Evolutionary conservation across 2,797 vertebrate genomes (phyloP).

Genomic region (Spheniscus humboldti): DNA sequence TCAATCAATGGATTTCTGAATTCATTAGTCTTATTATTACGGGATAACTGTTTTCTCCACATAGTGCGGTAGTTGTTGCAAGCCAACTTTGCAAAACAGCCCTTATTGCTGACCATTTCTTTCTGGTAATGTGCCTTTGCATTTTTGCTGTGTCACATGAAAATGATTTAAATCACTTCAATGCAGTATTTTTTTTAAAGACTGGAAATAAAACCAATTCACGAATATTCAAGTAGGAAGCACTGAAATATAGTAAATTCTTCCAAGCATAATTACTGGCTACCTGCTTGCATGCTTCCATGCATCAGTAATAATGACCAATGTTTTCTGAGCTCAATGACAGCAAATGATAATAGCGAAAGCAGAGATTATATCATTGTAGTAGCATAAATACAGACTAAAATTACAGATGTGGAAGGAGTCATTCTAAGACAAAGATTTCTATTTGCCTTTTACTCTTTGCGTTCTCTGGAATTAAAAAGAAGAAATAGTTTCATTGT

Average conservation of each 20-base stretch:
- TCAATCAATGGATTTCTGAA: constrained; percentile 97
- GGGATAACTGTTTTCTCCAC: constrained; percentile 68
- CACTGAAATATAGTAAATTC: constrained; percentile 8
- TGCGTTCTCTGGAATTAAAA: neutral
- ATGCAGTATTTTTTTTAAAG: constrained; percentile 17
- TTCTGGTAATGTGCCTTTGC: constrained; percentile 27
- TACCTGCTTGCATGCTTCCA: constrained; percentile 2
- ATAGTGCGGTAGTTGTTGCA: constrained; percentile 35
- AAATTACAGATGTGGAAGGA: neutral
- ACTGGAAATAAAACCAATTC: constrained; percentile 19
- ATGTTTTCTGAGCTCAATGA: neutral
- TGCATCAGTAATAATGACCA: constrained; percentile 24
- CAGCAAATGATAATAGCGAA: neutral
- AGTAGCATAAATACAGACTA: neutral
- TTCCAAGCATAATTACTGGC: neutral
- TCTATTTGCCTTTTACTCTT: neutral
- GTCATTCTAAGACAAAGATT: neutral
- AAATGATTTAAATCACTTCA: constrained; percentile 48
- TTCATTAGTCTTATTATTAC: constrained; percentile 93
- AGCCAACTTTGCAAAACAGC: constrained; percentile 51
- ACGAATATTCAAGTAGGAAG: constrained; percentile 33
- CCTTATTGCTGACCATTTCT: constrained; percentile 43
- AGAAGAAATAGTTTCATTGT: neutral
- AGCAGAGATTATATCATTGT: neutral
- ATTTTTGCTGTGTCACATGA: constrained; percentile 25